Percentiles rank a stretch among this genome's conserved stretches.
phyloP scores from a whole-genome alignment of 2,888 invertebrate genomes.

The Cephus runcator region DNA sequence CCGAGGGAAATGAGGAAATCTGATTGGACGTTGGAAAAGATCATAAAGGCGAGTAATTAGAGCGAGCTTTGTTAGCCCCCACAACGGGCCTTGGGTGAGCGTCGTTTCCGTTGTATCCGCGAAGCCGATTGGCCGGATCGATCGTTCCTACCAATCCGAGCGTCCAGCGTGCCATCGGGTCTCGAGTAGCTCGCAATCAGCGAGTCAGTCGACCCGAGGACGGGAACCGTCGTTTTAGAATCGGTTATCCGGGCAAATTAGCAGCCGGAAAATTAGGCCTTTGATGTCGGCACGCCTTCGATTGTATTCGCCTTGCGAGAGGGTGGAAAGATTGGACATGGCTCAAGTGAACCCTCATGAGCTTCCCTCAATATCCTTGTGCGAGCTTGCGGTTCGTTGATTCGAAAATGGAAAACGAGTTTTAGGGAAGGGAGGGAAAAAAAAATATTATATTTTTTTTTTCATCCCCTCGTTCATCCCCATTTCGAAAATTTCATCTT shows the following conservation, averaged over 20 bases:
- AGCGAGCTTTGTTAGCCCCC: constrained; percentile 51
- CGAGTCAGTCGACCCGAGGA: not conserved
- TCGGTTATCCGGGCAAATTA: constrained; percentile 28
- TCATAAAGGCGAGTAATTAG: constrained; percentile 60
- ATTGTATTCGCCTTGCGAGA: not conserved
- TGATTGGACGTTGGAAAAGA: constrained; percentile 59
- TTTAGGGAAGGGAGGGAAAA: not conserved
- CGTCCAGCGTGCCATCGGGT: constrained; percentile 10
- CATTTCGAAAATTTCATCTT: not conserved
- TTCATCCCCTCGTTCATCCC: not conserved
- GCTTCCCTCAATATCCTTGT: not conserved
- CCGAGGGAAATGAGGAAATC: constrained; percentile 54
- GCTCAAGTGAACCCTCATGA: not conserved
- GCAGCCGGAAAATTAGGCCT: constrained; percentile 36
- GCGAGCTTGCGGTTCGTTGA: not conserved
- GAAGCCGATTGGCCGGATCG: constrained; percentile 13
- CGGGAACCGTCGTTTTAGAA: not conserved
- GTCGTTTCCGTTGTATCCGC: constrained; percentile 19
- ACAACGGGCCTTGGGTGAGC: constrained; percentile 30
- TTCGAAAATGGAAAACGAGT: not conserved
- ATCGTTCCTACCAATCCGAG: constrained; percentile 7
- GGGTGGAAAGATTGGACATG: not conserved
- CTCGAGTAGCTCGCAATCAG: not conserved
- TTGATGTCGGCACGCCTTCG: constrained; percentile 33
- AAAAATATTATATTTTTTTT: not conserved